These are phyloP conservation scores for Andricus grossulariae DNA, from an alignment of 1,140 invertebrate species.

Conservation along the genomic window DNA sequence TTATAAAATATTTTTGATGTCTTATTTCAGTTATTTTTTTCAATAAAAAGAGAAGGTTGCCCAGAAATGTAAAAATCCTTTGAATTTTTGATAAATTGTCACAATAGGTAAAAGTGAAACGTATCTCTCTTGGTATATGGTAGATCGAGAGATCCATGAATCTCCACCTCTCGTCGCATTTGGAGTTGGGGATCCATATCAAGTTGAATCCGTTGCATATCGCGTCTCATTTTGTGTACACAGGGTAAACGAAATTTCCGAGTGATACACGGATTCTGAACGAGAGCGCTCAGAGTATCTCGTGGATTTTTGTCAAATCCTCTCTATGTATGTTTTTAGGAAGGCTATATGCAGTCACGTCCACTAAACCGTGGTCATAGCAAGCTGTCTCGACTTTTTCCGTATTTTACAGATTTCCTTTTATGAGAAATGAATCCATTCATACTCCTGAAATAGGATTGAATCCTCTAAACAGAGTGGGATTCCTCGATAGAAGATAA, in stretches of 20 bases:
- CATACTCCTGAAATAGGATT: too few species aligned
- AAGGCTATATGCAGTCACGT: conserved; percentile 1
- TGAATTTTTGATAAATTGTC: too few species aligned
- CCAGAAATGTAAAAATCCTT: too few species aligned
- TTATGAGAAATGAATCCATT: too few species aligned
- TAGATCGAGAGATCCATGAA: conserved; percentile 10
- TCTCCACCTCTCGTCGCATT: neutral
- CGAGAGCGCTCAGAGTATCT: conserved; percentile 1
- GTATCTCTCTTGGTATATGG: neutral
- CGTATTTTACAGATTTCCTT: too few species aligned
- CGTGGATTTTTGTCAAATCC: conserved; percentile 21
- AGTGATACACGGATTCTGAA: neutral
- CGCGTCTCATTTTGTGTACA: conserved; percentile 27
- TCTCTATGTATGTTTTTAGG: conserved; percentile 5
- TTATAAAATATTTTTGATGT: too few species aligned
- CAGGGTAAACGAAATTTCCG: conserved; percentile 27
- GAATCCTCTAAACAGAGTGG: too few species aligned
- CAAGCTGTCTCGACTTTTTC: too few species aligned
- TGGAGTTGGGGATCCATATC: neutral
- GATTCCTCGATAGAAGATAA: too few species aligned
- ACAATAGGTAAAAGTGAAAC: neutral
- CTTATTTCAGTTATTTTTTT: too few species aligned
- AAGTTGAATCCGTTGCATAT: conserved; percentile 16
- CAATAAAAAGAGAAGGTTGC: too few species aligned
- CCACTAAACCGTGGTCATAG: conserved; percentile 11